phyloP scores from a whole-genome alignment of 2,113 vertebrate genomes.

The Thunnus thynnus region DNA sequence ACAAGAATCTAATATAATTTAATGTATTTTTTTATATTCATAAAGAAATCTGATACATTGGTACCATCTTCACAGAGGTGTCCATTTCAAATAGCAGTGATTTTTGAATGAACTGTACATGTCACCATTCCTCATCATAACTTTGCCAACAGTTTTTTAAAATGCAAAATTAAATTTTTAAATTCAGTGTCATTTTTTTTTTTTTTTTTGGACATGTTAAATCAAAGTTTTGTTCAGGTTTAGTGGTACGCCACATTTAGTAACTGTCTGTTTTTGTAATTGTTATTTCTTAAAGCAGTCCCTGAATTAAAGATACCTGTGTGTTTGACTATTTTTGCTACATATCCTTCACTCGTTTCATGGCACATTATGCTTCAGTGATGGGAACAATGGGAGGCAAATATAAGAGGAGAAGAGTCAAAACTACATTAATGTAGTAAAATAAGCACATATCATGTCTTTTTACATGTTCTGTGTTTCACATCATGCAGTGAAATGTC shows the following conservation, averaged over 20 bases:
- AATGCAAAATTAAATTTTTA: conserved; percentile 9
- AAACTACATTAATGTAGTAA: background rate
- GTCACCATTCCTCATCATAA: background rate
- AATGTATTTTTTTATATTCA: background rate
- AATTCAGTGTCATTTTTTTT: conserved; percentile 20
- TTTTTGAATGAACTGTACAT: background rate
- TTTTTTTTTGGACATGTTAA: conserved; percentile 1
- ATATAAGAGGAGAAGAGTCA: background rate
- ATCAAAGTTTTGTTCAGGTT: background rate
- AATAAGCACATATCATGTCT: background rate
- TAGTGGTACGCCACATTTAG: conserved; percentile 3
- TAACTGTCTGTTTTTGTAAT: conserved; percentile 39
- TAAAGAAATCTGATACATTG: background rate
- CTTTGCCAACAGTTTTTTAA: background rate
- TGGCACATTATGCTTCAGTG: background rate
- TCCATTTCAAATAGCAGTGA: conserved; percentile 6
- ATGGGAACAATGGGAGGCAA: background rate
- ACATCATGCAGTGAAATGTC: background rate
- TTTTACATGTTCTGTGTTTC: background rate
- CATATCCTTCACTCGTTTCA: background rate
- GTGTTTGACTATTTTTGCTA: conserved; percentile 32
- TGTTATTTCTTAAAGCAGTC: conserved; percentile 34
- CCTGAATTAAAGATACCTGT: conserved; percentile 50
- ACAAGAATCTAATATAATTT: conserved; percentile 21
- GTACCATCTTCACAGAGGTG: background rate